phyloP scores from a whole-genome alignment of 1,140 invertebrate genomes.

The Helicoverpa armigera region DNA sequence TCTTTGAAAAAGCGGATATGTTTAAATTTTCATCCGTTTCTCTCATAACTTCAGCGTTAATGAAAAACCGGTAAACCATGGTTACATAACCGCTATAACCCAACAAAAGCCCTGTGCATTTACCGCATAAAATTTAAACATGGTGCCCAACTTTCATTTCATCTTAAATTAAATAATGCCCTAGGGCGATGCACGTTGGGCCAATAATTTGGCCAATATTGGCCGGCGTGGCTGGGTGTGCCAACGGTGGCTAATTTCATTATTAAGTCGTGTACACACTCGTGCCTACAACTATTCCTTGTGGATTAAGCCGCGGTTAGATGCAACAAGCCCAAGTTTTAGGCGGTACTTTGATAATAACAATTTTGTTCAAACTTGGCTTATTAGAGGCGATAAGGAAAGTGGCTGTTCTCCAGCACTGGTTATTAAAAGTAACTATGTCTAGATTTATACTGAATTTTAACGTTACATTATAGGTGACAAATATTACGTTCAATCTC shows the following conservation, averaged over 20 bases:
- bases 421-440: no score
- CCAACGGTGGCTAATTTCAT: slow-evolving; percentile 67
- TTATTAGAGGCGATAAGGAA: neutral
- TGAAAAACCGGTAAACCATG: slow-evolving; percentile 2
- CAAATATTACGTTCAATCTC: no score
- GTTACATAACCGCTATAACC: neutral
- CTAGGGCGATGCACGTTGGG: slow-evolving; percentile 31
- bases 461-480: no score
- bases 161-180: slow-evolving; percentile 45
- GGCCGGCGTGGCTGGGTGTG: neutral
- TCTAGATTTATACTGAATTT: no score
- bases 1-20: neutral
- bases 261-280: slow-evolving; percentile 65
- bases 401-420: neutral
- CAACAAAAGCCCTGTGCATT: neutral
- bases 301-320: slow-evolving; percentile 54
- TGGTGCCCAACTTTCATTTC: slow-evolving; percentile 23
- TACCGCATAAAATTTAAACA: slow-evolving; percentile 1
- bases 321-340: slow-evolving; percentile 32
- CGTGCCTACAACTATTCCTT: slow-evolving; percentile 61
- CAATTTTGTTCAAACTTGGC: no score
- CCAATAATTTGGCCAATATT: slow-evolving; percentile 48
- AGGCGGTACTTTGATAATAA: neutral
- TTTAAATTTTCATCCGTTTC: neutral
- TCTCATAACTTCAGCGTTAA: neutral